Percentiles rank a stretch among this genome's conserved stretches.
These are phyloP conservation scores for Chrosomus eos DNA, from an alignment of 2,797 vertebrate genomes.

Conservation along the genomic window DNA sequence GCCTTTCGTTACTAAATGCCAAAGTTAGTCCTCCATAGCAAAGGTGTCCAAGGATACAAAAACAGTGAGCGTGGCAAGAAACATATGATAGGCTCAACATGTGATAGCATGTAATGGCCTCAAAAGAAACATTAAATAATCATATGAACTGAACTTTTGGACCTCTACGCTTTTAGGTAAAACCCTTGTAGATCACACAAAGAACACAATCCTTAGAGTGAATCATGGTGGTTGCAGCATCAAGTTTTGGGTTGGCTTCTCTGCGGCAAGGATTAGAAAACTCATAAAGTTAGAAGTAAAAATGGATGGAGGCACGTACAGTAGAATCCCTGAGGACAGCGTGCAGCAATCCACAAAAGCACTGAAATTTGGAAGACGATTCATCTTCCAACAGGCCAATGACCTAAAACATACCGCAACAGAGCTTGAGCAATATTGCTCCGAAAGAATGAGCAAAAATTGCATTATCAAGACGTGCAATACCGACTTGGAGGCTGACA, in stretches of 20 bases:
- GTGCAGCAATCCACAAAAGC: conserved; percentile 23
- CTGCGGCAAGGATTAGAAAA: conserved; percentile 41
- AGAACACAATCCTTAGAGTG: conserved; percentile 12
- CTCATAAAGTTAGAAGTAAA: conserved; percentile 35
- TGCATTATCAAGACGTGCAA: conserved; percentile 14
- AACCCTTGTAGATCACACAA: background rate
- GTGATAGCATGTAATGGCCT: background rate
- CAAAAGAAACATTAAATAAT: background rate
- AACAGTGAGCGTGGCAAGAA: background rate
- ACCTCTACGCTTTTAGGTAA: background rate
- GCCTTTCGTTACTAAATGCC: background rate
- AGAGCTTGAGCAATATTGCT: conserved; percentile 28
- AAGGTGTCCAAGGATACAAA: background rate
- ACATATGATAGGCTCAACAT: background rate
- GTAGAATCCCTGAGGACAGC: conserved; percentile 31
- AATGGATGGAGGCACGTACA: conserved; percentile 34
- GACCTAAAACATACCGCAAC: conserved; percentile 39
- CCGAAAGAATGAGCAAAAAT: conserved; percentile 8
- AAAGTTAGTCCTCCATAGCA: background rate
- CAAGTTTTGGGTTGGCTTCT: conserved; percentile 22
- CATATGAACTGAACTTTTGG: background rate
- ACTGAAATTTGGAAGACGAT: conserved; percentile 38
- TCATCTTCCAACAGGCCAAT: conserved; percentile 38
- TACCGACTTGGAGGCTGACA: background rate
- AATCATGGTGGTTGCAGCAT: conserved; percentile 15